Evolutionary conservation across 1,140 invertebrate species (phyloP), one percentile per base, ranked within the genome.

Genomic region (Heliconius hermathena): DNA sequence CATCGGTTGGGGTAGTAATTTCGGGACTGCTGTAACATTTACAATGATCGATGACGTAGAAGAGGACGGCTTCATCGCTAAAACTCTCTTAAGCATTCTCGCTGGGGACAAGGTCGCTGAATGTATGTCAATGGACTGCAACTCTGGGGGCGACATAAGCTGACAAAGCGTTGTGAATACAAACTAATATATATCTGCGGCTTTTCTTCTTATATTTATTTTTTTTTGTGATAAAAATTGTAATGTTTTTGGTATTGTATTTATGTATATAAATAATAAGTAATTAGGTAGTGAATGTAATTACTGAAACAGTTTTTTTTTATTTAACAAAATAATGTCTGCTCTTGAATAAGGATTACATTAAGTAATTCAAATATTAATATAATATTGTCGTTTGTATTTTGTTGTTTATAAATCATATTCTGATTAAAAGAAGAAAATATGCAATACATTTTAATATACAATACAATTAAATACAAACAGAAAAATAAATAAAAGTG

Each of bases 111-210:
- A 93, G 83, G 90, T 94, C 79, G 91, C 93, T 38, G 79, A 92
- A 88, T 94, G 93, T 88, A 93, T 94, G 91, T 90, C 90, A 87
- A 77, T 94, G 79, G 91, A 93, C 73, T 94, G 93, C 85, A 91
- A 87, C 88, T 89, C 91, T 78, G 93, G 92, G 73, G 85, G 89
- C 76, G 88, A 92, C 83, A 90, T 93, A 83, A 91, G 90, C 89
- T 93, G 89, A 93, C 86, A 84, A 77, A 80, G 82, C 66, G 8
- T 22, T 71, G 70, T 72, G 60, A 52, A 33, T 36, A 18, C 38
- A 36, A 20, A 77, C 76, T 77, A 77, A 71, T 22, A 38, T 33
- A 52, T 72, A 54, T 41, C 16, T 26, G 29, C 66, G 26, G 71
- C 66, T 76, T 71, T 16, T 13, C 46, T 46, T 76, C n/a, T 26